Evolutionary conservation across 2,113 vertebrate genomes (phyloP).

Genomic region (Perca flavescens): DNA sequence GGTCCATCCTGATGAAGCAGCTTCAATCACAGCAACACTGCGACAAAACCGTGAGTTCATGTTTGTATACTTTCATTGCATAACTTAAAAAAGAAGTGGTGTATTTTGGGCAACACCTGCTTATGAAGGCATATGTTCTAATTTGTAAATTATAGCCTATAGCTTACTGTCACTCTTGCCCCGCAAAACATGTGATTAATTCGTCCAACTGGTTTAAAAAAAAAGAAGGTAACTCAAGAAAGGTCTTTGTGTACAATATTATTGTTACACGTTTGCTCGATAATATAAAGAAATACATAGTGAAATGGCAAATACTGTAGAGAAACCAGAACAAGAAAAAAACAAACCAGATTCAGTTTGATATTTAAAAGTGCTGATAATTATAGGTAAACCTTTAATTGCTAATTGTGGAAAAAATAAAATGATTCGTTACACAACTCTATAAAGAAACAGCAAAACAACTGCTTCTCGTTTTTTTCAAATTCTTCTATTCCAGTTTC

Average conservation of each 20-base stretch:
- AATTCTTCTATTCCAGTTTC: neutral
- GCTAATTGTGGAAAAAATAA: neutral
- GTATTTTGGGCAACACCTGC: neutral
- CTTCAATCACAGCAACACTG: slow-evolving; percentile 83
- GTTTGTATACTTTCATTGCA: neutral
- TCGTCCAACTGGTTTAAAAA: neutral
- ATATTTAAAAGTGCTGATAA: neutral
- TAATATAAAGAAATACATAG: neutral
- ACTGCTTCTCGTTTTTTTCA: neutral
- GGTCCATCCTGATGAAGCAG: slow-evolving; percentile 93
- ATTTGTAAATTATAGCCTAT: neutral
- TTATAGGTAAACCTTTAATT: neutral
- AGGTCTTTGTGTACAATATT: neutral
- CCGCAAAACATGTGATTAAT: neutral
- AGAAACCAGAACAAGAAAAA: neutral
- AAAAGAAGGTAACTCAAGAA: neutral
- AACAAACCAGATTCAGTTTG: too few relatives aligned
- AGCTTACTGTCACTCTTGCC: neutral
- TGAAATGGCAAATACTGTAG: neutral
- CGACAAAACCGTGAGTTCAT: slow-evolving; percentile 91
- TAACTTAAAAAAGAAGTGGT: neutral
- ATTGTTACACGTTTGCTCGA: neutral
- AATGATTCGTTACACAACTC: neutral
- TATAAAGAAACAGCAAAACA: neutral
- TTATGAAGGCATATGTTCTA: neutral